These are phyloP conservation scores for Quadroppia sp. DNA, from an alignment of 2,888 invertebrate genomes.

Conservation along the genomic window DNA sequence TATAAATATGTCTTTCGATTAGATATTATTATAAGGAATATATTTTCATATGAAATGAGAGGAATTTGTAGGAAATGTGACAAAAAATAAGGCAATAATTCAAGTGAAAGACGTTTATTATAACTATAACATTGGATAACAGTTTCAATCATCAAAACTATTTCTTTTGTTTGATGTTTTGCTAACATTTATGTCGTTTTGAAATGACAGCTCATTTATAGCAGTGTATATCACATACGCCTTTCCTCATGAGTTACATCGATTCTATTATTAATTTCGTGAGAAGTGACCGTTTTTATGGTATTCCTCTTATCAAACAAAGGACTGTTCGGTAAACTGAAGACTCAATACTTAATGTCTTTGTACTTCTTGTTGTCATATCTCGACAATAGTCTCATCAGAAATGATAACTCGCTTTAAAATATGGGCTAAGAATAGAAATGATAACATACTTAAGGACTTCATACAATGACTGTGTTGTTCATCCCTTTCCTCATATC, in stretches of 20 bases:
- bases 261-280: background rate
- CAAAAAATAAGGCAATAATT: background rate
- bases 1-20: background rate
- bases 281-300: background rate
- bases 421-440: background rate
- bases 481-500: background rate
- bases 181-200: background rate
- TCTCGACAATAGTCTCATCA: conserved; percentile 11
- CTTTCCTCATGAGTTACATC: background rate
- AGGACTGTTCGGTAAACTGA: background rate
- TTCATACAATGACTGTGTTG: background rate
- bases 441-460: background rate
- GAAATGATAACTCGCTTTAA: background rate
- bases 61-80: conserved; percentile 7
- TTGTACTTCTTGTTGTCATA: background rate
- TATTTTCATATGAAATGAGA: no score
- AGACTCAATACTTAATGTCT: background rate
- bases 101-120: background rate
- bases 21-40: no score
- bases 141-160: background rate
- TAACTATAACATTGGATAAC: no score
- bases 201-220: background rate
- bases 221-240: background rate
- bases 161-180: background rate
- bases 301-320: background rate